A percentile compares a stretch with the other conserved stretches of the same genome.
Conservation (phyloP, 1,140 invertebrate genomes). For the Vanessa atalanta region DNA sequence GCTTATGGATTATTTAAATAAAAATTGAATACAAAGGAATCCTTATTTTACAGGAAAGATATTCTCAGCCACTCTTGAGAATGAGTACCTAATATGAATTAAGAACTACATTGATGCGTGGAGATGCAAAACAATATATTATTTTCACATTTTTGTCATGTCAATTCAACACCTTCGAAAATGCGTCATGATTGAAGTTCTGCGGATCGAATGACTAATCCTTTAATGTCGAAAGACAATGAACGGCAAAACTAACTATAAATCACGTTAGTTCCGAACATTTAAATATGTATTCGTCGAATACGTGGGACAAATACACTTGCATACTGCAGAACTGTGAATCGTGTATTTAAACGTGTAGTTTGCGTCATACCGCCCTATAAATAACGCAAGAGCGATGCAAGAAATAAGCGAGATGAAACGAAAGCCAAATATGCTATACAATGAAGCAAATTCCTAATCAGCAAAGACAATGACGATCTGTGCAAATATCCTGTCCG, state of each 20-base stretch:
- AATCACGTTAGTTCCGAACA: slow-evolving; percentile 11
- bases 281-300: slow-evolving; percentile 16
- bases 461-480: slow-evolving; percentile 35
- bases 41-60: no score
- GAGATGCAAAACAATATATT: not conserved
- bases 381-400: slow-evolving; percentile 50
- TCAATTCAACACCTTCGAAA: not conserved
- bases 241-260: slow-evolving; percentile 3
- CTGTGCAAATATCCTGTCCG: slow-evolving; percentile 23
- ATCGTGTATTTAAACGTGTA: slow-evolving; percentile 44
- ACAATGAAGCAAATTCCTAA: slow-evolving; percentile 39
- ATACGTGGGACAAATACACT: slow-evolving; percentile 20
- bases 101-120: no score
- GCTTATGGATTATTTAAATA: no score
- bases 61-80: no score
- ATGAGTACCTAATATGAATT: no score
- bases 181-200: slow-evolving; percentile 25
- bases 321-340: slow-evolving; percentile 34
- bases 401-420: slow-evolving; percentile 42
- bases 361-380: slow-evolving; percentile 53
- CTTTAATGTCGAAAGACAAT: slow-evolving; percentile 26
- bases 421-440: slow-evolving; percentile 41
- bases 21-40: no score
- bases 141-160: not conserved
- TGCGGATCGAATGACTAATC: slow-evolving; percentile 25